Conservation (phyloP, 2,797 vertebrate genomes). For the Taenioides sp. region DNA sequence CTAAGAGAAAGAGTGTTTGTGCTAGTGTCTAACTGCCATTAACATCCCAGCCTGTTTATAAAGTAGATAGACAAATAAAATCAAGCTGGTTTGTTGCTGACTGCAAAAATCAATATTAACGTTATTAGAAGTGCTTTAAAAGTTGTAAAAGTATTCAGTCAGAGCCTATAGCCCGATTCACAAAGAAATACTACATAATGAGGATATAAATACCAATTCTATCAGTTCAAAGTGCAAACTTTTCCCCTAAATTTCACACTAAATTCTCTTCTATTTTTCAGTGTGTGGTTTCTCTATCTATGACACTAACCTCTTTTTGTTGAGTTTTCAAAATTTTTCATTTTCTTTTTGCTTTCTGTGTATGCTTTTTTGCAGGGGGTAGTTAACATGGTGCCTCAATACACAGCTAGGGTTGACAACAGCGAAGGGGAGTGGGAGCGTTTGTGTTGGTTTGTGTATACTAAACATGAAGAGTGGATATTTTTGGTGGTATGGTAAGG, state of each 20-base stretch:
- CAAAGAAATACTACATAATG: background rate
- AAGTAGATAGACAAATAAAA: conserved; percentile 2
- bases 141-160: conserved; percentile 7
- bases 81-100: conserved; percentile 1
- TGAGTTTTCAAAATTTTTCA: conserved; percentile 20
- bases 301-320: conserved; percentile 20
- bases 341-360: background rate
- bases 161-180: background rate
- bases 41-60: background rate
- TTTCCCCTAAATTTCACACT: background rate
- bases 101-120: background rate
- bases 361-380: conserved; percentile 40
- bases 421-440: background rate
- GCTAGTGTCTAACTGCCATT: background rate
- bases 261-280: background rate
- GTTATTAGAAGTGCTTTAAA: conserved; percentile 6
- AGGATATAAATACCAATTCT: background rate
- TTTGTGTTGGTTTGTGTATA: conserved; percentile 12
- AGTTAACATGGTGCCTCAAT: conserved; percentile 44
- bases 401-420: conserved; percentile 21
- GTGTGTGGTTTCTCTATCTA: conserved; percentile 12
- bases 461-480: background rate
- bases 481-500: conserved; percentile 18
- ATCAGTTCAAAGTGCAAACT: background rate
- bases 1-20: background rate